Evolutionary conservation across 2,113 vertebrate genomes (phyloP).

Genomic region (Orthonyx spaldingii): DNA sequence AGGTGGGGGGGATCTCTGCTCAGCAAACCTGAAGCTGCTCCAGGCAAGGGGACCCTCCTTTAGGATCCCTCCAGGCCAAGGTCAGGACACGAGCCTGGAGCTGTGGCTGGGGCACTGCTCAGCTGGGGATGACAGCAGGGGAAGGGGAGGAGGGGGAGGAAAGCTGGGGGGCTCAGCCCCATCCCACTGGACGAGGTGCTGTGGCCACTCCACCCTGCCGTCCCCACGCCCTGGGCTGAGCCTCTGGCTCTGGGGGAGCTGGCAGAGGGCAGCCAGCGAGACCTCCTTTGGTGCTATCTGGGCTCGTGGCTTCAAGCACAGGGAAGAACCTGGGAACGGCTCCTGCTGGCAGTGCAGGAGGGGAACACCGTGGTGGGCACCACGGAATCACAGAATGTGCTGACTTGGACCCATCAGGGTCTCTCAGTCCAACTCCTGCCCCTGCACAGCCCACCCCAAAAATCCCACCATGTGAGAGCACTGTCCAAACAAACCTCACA

Average conservation of each 20-base stretch:
- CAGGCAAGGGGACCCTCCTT: background rate
- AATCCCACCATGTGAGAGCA: background rate
- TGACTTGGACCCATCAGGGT: background rate
- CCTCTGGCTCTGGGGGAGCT: background rate
- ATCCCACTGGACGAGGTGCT: fast-evolving
- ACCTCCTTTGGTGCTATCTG: background rate
- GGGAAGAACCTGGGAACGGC: background rate
- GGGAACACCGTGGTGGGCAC: background rate
- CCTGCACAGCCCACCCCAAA: background rate
- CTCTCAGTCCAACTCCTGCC: background rate
- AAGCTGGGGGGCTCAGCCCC: background rate
- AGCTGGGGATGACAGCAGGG: background rate
- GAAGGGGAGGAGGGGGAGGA: background rate
- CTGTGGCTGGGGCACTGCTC: background rate
- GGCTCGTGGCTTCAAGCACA: background rate
- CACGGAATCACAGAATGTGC: background rate
- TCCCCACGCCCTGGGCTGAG: background rate
- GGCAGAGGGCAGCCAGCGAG: fast-evolving
- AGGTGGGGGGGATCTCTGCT: fast-evolving
- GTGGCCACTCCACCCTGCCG: background rate
- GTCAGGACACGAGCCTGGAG: background rate
- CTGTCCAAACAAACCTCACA: background rate
- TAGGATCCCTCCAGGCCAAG: background rate
- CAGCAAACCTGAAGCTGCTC: background rate
- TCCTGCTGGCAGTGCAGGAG: fast-evolving